Evolutionary conservation across 2,797 vertebrate species (phyloP).

Genomic region (Podarcis siculus): DNA sequence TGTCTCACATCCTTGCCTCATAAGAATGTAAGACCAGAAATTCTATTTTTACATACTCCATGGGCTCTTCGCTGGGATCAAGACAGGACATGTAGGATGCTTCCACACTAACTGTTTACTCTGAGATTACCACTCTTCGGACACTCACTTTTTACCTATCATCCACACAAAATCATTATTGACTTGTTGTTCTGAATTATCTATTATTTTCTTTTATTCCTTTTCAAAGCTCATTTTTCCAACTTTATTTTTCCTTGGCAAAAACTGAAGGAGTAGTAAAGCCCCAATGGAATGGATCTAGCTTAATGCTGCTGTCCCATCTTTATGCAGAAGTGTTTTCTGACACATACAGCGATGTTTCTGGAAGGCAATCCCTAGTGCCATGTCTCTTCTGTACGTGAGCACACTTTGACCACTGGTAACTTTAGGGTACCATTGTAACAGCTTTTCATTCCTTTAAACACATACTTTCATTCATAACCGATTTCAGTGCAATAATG

Average conservation of each 20-base stretch:
- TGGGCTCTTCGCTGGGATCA: not conserved
- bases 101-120: not conserved
- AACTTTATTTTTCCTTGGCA: not conserved
- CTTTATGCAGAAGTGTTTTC: not conserved
- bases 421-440: not conserved
- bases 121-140: not conserved
- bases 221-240: not conserved
- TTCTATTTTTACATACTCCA: no score
- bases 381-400: not conserved
- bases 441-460: not conserved
- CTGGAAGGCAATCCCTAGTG: not conserved
- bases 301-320: no score
- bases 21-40: no score
- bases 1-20: no score
- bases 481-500: not conserved
- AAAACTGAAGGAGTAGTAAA: no score
- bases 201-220: not conserved
- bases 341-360: not conserved
- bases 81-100: not conserved
- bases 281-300: not conserved
- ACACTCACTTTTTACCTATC: not conserved
- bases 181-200: not conserved
- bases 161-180: not conserved
- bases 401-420: not conserved
- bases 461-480: not conserved